phyloP scores from a whole-genome alignment of 2,797 vertebrate species.

The Lophotriccus pileatus region DNA sequence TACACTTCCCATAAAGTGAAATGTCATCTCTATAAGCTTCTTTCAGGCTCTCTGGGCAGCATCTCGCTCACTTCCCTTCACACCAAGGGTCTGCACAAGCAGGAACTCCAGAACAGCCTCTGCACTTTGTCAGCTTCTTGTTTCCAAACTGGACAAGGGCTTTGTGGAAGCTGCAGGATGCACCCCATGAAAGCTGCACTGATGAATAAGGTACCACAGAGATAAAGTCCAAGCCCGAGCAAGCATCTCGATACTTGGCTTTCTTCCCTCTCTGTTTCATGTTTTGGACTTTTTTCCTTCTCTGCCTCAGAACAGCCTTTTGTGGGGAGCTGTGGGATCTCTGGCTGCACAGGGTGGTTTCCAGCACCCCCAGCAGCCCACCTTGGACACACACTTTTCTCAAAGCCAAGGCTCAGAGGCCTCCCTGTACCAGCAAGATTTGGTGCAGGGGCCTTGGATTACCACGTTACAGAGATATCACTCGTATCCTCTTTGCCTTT shows the following conservation, averaged over 20 bases:
- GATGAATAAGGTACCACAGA: neutral
- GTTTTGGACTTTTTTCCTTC: neutral
- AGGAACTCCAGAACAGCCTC: neutral
- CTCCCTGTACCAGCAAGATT: neutral
- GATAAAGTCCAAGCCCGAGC: neutral
- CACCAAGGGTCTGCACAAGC: neutral
- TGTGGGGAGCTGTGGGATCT: fast-evolving
- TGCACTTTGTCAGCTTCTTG: neutral
- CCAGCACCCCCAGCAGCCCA: neutral
- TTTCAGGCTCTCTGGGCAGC: neutral
- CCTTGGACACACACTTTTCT: neutral
- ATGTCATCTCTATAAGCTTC: constrained; percentile 37
- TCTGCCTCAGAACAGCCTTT: neutral
- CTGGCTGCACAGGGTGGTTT: neutral
- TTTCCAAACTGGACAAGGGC: neutral
- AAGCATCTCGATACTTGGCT: neutral
- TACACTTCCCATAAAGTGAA: constrained; percentile 22
- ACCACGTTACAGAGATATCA: neutral
- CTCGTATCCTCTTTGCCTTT: neutral
- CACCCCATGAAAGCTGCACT: neutral
- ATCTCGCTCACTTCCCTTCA: neutral
- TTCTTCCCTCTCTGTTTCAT: neutral
- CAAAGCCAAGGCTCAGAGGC: neutral
- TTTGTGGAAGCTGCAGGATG: neutral
- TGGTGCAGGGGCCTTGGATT: neutral